phyloP scores from a whole-genome alignment of 2,888 invertebrate species.

The Drosophila seclusa region DNA sequence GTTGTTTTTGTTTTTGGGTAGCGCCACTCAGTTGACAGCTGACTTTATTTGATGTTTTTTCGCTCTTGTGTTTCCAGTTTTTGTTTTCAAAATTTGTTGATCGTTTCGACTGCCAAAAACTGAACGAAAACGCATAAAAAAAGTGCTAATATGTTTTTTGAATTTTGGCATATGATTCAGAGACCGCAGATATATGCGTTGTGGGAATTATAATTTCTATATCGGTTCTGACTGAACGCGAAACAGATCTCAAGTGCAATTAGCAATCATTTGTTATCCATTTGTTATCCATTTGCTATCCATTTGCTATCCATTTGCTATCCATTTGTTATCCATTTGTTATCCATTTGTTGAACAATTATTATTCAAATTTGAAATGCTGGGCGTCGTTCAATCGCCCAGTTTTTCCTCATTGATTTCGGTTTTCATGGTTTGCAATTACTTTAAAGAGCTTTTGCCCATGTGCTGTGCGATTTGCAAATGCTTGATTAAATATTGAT shows the following conservation, averaged over 20 bases:
- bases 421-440: not conserved
- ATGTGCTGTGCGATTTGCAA: slow-evolving; percentile 29
- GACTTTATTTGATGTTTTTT: slow-evolving; percentile 24
- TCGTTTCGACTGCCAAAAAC: slow-evolving; percentile 34
- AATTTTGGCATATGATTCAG: slow-evolving; percentile 58
- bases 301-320: slow-evolving; percentile 56
- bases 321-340: slow-evolving; percentile 52
- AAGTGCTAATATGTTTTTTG: slow-evolving; percentile 14
- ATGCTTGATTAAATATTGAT: slow-evolving; percentile 69
- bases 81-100: slow-evolving; percentile 18
- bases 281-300: slow-evolving; percentile 15
- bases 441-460: slow-evolving; percentile 5
- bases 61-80: slow-evolving; percentile 38
- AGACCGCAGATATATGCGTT: slow-evolving; percentile 18
- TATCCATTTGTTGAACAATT: slow-evolving; percentile 28
- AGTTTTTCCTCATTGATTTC: slow-evolving; percentile 2
- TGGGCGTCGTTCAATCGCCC: slow-evolving; percentile 50
- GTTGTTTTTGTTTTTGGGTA: slow-evolving; percentile 17
- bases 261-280: slow-evolving; percentile 63
- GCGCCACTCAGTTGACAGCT: slow-evolving; percentile 57
- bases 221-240: slow-evolving; percentile 5
- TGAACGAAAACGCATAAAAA: slow-evolving; percentile 25
- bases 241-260: slow-evolving; percentile 60
- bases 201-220: not conserved
- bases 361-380: slow-evolving; percentile 32